Evolutionary conservation across 2,888 invertebrate species (phyloP).

Genomic region (Aquatica leii): DNA sequence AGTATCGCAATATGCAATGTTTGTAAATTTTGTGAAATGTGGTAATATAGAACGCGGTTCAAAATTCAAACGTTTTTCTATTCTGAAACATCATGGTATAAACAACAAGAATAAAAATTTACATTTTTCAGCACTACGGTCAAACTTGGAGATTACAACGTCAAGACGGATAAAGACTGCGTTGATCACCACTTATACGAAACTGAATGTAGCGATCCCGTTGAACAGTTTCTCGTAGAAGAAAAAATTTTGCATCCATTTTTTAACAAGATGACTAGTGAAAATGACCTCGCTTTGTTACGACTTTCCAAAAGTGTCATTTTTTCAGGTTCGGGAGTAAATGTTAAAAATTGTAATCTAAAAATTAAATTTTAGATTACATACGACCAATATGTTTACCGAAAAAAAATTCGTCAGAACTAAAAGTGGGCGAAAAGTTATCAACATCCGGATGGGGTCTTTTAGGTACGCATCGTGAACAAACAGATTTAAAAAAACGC

Average conservation of each 20-base stretch:
- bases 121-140: too few relatives aligned
- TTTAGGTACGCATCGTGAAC: slow-evolving; percentile 25
- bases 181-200: neutral
- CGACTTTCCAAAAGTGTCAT: slow-evolving; percentile 59
- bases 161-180: slow-evolving; percentile 3
- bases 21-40: too few relatives aligned
- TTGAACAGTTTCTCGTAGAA: neutral
- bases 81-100: too few relatives aligned
- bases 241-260: slow-evolving; percentile 5
- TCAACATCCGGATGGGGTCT: slow-evolving; percentile 60
- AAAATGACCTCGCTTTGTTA: slow-evolving; percentile 59
- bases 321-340: neutral
- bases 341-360: neutral
- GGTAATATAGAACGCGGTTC: too few relatives aligned
- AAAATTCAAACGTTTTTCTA: too few relatives aligned
- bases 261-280: neutral
- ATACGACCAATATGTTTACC: slow-evolving; percentile 61
- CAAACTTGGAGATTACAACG: too few relatives aligned
- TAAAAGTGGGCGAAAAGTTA: neutral
- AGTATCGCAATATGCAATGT: too few relatives aligned
- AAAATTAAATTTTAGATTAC: slow-evolving; percentile 56
- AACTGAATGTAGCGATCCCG: neutral
- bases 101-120: too few relatives aligned
- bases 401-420: slow-evolving; percentile 46
- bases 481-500: slow-evolving; percentile 1